Percentiles rank a stretch among this genome's conserved stretches.
phyloP scores from a whole-genome alignment of 2,888 invertebrate genomes.

The Apotomis turbidana region DNA sequence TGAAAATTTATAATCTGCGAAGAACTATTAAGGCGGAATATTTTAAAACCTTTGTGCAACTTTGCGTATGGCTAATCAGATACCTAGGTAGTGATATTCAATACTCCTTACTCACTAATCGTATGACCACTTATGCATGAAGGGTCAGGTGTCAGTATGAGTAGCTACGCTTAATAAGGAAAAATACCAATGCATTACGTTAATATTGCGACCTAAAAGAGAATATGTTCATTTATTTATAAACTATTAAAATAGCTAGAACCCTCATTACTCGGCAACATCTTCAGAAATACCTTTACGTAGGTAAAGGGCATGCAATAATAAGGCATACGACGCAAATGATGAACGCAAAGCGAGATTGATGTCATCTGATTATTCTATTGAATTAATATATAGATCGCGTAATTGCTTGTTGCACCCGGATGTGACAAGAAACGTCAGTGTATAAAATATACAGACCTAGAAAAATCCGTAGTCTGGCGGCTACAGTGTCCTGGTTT shows the following conservation, averaged over 20 bases:
- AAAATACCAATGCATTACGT: conserved; percentile 27
- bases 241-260: conserved; percentile 35
- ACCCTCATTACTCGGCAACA: conserved; percentile 47
- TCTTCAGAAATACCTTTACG: conserved; percentile 67
- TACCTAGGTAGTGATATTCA: neutral
- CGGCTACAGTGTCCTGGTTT: too few relatives aligned
- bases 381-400: conserved; percentile 22
- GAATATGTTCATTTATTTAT: conserved; percentile 39
- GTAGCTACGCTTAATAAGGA: conserved; percentile 14
- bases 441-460: neutral
- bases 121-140: neutral
- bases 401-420: neutral
- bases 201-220: conserved; percentile 26
- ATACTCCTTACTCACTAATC: neutral
- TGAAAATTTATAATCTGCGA: neutral
- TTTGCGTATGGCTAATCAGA: too few relatives aligned
- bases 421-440: neutral
- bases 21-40: neutral
- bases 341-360: conserved; percentile 36
- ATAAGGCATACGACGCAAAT: conserved; percentile 40
- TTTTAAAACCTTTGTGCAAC: neutral
- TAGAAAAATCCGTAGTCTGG: too few relatives aligned
- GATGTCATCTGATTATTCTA: conserved; percentile 35
- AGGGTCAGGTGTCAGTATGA: conserved; percentile 15
- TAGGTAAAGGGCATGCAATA: conserved; percentile 67